Evolutionary conservation across 2,797 vertebrate species (phyloP), one percentile per base, ranked within the genome.

Genomic region (Clarias fuscus): DNA sequence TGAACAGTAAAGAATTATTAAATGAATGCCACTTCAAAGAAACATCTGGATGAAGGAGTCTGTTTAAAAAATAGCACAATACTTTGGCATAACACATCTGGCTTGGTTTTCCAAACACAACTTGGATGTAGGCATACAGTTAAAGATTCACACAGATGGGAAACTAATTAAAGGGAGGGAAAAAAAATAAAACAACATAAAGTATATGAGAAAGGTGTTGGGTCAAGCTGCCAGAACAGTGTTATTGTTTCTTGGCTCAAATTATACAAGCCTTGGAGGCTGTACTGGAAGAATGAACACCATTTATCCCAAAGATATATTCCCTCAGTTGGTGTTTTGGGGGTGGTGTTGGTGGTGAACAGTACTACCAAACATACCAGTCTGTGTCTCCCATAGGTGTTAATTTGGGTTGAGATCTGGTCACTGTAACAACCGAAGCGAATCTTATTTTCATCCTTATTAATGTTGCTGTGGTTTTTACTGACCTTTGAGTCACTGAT

Each of bases 11-110:
- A 82, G 65, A 56, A 18, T 33, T 68, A 82, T 56, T 33, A 82
- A 68, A 82, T 64, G 33, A 68, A 67, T 0, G 10, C n/a, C 43
- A 82, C 80, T 70, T 68, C 80, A 82, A 82, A 68, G 18, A 70
- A 82, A 82, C 65, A 82, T 68, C 80, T 82, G 80, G 64, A 37
- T 68, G 43, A 68, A 82, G 80, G 56, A 68, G 65, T 58, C 43
- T 82, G 64, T 70, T 56, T 22, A 30, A 82, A 68, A 53, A 82
- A 68, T 68, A 58, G 80, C 43, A 82, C 11, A 56, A 82, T 68
- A 68, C 8, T 82, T 82, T 30, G 68, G 43, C n/a, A 33, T 20
- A 68, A 82, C 65, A 82, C 80, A 68, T 68, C 80, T 82, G 64
- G 43, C 27, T 68, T 68, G 43, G 80, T 70, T 82, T 82, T 58